Conservation (phyloP, 2,113 vertebrate species). For the Hymenochirus boettgeri region DNA sequence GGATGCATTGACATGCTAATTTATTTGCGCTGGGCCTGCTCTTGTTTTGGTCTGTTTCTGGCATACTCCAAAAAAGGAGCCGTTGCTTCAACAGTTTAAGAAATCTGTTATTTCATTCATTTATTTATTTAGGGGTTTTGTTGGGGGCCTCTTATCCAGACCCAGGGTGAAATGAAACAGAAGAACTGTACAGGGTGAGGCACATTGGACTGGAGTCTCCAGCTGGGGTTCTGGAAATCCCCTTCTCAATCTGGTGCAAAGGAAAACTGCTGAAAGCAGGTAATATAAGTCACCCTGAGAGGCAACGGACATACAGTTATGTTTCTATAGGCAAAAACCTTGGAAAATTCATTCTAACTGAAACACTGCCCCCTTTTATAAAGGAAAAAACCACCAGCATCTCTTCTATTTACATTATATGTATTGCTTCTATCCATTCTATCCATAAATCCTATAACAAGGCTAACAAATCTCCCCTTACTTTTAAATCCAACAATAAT, state of each 20-base stretch:
- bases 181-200: neutral
- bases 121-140: neutral
- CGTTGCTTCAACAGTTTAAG: slow-evolving; percentile 11
- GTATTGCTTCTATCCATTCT: too few species aligned
- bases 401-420: too few species aligned
- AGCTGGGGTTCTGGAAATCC: slow-evolving; percentile 11
- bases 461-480: too few species aligned
- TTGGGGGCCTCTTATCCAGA: neutral
- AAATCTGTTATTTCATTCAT: slow-evolving; percentile 12
- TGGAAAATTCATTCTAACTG: slow-evolving; percentile 28
- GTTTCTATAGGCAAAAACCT: slow-evolving; percentile 7
- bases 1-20: slow-evolving; percentile 36
- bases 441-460: too few species aligned
- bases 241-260: slow-evolving; percentile 5
- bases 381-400: too few species aligned
- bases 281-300: slow-evolving; percentile 11
- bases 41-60: slow-evolving; percentile 30
- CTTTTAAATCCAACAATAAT: too few species aligned
- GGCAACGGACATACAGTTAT: neutral
- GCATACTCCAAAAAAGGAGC: slow-evolving; percentile 22
- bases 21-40: slow-evolving; percentile 23
- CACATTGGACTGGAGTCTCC: neutral
- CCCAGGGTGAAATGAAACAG: slow-evolving; percentile 2
- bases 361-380: neutral
- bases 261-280: slow-evolving; percentile 29